Percentiles rank a stretch among this genome's conserved stretches.
phyloP scores from a whole-genome alignment of 2,113 vertebrate genomes.

The Centropristis striata region DNA sequence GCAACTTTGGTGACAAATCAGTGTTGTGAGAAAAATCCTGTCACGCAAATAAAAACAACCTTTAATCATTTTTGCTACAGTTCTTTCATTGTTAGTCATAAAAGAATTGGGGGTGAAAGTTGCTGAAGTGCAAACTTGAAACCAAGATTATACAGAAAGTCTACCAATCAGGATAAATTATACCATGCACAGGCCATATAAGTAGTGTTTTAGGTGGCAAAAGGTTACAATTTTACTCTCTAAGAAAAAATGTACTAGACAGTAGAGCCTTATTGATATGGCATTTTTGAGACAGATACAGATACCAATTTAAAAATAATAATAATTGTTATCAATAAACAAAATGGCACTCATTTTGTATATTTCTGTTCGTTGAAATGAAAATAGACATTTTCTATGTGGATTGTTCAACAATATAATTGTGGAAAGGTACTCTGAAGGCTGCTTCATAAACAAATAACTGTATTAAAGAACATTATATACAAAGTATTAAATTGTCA shows the following conservation, averaged over 20 bases:
- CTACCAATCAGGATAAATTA: background rate
- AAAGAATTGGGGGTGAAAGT: background rate
- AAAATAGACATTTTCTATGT: too few species aligned
- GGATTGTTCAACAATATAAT: too few species aligned
- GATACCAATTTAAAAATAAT: too few species aligned
- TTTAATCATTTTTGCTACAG: slow-evolving; percentile 15
- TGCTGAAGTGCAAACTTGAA: slow-evolving; percentile 7
- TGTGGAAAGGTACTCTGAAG: too few species aligned
- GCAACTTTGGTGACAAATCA: slow-evolving; percentile 37
- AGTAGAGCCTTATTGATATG: too few species aligned
- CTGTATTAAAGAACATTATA: too few species aligned
- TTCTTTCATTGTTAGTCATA: slow-evolving; percentile 2
- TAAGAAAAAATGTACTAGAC: background rate
- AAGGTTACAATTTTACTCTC: slow-evolving; percentile 1
- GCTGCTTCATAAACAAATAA: too few species aligned
- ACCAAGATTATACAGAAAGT: background rate
- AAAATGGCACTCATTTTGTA: too few species aligned
- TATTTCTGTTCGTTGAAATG: too few species aligned
- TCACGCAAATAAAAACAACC: slow-evolving; percentile 28
- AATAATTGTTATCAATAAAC: too few species aligned
- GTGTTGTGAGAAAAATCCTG: slow-evolving; percentile 26
- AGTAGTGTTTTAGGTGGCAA: slow-evolving; percentile 16
- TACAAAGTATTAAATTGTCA: too few species aligned
- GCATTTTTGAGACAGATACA: too few species aligned
- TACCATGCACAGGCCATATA: background rate